These are phyloP conservation scores for Pogonocichla stellata DNA, from an alignment of 2,113 vertebrate genomes.

Conservation along the genomic window DNA sequence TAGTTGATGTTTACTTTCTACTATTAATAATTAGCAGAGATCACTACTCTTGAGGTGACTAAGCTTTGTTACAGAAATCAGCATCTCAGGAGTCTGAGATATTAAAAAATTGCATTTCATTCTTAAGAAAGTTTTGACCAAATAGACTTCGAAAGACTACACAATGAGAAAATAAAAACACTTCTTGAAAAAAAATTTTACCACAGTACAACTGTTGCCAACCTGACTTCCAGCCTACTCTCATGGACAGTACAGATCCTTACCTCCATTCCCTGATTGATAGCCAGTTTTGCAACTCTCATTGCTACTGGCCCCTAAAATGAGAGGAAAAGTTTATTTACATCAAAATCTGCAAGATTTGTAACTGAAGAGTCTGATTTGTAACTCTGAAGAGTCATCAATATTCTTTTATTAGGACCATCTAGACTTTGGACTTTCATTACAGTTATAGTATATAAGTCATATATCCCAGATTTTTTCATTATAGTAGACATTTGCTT, in stretches of 20 bases:
- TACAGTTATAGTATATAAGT: not conserved
- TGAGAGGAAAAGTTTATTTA: not conserved
- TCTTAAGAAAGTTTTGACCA: not conserved
- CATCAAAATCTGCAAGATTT: not conserved
- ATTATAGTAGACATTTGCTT: not conserved
- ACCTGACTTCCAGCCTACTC: not conserved
- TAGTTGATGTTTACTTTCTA: not conserved
- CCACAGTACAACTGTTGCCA: not conserved
- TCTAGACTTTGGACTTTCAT: not conserved
- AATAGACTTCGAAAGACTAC: not conserved
- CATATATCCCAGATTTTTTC: not conserved
- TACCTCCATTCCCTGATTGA: conserved; percentile 97
- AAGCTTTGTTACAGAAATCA: not conserved
- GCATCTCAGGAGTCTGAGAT: not conserved
- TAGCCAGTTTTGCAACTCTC: conserved; percentile 95
- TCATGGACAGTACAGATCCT: conserved; percentile 19
- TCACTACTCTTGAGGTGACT: not conserved
- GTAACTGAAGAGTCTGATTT: not conserved
- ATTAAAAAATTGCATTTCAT: not conserved
- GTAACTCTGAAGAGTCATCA: not conserved
- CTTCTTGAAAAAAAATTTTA: not conserved
- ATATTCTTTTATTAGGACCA: not conserved
- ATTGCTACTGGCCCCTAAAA: conserved; percentile 94
- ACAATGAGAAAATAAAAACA: not conserved
- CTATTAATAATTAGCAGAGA: not conserved